These are phyloP conservation scores for Chlorops oryzae DNA, from an alignment of 1,140 invertebrate genomes.

Conservation along the genomic window DNA sequence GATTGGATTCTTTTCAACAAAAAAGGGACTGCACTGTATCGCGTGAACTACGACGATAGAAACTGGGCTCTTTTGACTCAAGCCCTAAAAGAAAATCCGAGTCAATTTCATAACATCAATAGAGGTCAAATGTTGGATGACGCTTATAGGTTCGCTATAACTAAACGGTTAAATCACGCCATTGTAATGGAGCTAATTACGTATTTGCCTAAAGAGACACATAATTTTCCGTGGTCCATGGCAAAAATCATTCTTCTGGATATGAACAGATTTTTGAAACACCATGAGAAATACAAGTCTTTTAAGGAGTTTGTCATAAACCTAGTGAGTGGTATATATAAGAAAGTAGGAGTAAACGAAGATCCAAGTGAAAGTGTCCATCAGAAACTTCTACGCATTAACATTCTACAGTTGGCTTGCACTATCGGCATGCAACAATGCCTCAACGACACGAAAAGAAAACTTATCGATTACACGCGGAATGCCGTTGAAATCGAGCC, in stretches of 20 bases:
- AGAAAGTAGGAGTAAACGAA: constrained; percentile 45
- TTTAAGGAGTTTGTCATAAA: constrained; percentile 28
- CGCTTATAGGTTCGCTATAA: constrained; percentile 59
- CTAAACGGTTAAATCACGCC: constrained; percentile 50
- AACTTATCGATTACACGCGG: constrained; percentile 49
- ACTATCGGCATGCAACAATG: constrained; percentile 48
- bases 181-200: constrained; percentile 49
- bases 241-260: constrained; percentile 41
- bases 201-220: constrained; percentile 54
- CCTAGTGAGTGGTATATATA: constrained; percentile 40
- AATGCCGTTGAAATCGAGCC: constrained; percentile 23
- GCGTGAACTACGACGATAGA: constrained; percentile 55
- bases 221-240: constrained; percentile 58
- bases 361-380: constrained; percentile 39
- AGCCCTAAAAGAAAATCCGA: constrained; percentile 46
- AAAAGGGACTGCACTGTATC: constrained; percentile 58
- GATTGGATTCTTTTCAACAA: constrained; percentile 58
- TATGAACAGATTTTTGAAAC: constrained; percentile 39
- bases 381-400: constrained; percentile 39
- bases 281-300: constrained; percentile 22
- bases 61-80: constrained; percentile 54
- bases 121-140: constrained; percentile 74
- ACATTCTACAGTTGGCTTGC: constrained; percentile 51
- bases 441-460: constrained; percentile 42
- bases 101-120: constrained; percentile 61